These are phyloP conservation scores for Puffinus mauretanicus DNA, from an alignment of 2,113 vertebrate genomes.

Conservation along the genomic window DNA sequence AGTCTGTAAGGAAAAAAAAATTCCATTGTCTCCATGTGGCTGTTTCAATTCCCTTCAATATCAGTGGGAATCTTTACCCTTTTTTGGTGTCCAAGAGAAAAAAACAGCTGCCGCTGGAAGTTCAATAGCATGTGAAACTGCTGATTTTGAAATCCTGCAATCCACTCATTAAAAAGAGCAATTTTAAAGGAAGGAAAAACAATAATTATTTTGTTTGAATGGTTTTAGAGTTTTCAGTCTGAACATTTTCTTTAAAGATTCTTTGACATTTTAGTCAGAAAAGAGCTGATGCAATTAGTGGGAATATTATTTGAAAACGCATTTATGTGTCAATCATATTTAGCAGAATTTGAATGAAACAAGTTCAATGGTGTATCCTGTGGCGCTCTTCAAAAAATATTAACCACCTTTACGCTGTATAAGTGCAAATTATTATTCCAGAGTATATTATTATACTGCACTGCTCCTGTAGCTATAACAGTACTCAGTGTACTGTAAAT, in stretches of 20 bases:
- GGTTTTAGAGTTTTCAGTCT: background rate
- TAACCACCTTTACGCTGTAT: background rate
- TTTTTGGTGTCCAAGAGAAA: background rate
- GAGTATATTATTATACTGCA: conserved; percentile 19
- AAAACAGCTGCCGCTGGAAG: background rate
- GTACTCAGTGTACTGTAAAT: conserved; percentile 15
- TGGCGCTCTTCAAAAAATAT: conserved; percentile 24
- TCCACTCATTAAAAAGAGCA: background rate
- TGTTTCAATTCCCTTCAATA: background rate
- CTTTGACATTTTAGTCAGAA: background rate
- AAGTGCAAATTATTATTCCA: conserved; percentile 37
- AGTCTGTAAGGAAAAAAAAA: background rate
- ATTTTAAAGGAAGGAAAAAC: background rate
- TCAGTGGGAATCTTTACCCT: background rate
- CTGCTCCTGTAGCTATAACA: background rate
- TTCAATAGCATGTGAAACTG: background rate
- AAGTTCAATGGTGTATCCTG: background rate
- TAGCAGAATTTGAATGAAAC: background rate
- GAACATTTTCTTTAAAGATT: background rate
- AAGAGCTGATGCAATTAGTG: background rate
- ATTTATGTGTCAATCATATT: background rate
- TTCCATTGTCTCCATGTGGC: background rate
- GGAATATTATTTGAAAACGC: background rate
- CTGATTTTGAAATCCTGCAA: background rate
- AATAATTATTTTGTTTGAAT: conserved; percentile 8